Evolutionary conservation across 2,797 vertebrate species (phyloP), one percentile per base, ranked within the genome.

Genomic region (Dicrostonyx torquatus): DNA sequence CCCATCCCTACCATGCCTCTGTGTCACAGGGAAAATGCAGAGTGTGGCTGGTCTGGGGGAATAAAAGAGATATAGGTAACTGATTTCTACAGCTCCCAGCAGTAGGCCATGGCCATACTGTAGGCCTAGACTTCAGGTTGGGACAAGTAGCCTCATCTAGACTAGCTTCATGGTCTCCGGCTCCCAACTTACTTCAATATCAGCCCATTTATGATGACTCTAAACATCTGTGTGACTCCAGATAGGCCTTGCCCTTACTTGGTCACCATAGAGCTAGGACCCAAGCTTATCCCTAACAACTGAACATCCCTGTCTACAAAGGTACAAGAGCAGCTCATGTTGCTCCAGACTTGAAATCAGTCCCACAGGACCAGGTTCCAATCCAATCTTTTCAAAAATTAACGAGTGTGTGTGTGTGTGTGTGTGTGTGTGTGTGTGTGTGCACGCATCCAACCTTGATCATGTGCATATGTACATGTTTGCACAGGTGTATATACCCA

Each of bases 21-120:
- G 20, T 29, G 3, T 24, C 4, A 5, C 1, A 1, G 29, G 9
- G 53, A 62, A 34, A 20, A 37, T 5, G 2, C 6, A 58, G 2
- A n/a, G 10, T 5, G n/a, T n/a, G n/a, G n/a, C 14, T 45, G 12
- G 2, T 15, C 5, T 43, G 9, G 50, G 17, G 1, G 12, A 64
- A 64, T 12, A n/a, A 79, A 1, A 40, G 66, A 29, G 26, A 86
- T 6, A 2, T 24, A 37, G 66, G 5, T 11, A 55, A 6, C 34
- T 1, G 1, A 50, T 34, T 76, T 9, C 15, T 6, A 20, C 12
- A 43, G 22, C 48, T 2, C 17, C 58, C 11, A 80, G 58, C 40
- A 24, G 14, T 40, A 86, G 66, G 13, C 11, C 24, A 34, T 10
- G 2, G 37, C 26, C 34, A 37, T 2, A 31, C 29, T 55, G 15